phyloP scores from a whole-genome alignment of 2,113 vertebrate species.

The Pogonocichla stellata region DNA sequence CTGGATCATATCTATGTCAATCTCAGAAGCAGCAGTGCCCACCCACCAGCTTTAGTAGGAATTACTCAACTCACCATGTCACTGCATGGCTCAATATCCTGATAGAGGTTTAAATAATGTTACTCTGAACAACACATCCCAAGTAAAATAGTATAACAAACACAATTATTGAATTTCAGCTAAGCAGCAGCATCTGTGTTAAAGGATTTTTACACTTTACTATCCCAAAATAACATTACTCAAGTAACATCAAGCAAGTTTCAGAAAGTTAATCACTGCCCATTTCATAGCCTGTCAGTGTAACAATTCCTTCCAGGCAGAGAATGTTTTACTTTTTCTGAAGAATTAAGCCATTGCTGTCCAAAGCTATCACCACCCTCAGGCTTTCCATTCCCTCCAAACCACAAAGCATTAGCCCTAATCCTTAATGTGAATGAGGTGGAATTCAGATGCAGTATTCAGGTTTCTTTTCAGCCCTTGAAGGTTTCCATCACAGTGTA shows the following conservation, averaged over 20 bases:
- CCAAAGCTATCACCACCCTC: not conserved
- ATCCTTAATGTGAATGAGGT: not conserved
- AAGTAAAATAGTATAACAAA: not conserved
- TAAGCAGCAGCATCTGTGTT: not conserved
- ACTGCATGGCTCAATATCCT: not conserved
- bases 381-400: not conserved
- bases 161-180: not conserved
- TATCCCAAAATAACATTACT: not conserved
- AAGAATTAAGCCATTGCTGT: not conserved
- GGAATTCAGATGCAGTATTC: not conserved
- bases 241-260: not conserved
- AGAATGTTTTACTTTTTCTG: not conserved
- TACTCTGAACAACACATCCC: not conserved
- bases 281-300: not conserved
- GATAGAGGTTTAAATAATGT: not conserved
- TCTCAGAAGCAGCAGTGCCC: not conserved
- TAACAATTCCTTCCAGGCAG: not conserved
- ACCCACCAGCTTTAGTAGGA: not conserved
- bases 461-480: not conserved
- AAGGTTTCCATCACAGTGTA: not conserved
- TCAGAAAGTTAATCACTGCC: not conserved
- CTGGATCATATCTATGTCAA: not conserved
- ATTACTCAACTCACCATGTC: not conserved
- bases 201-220: not conserved
- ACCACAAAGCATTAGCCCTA: not conserved